phyloP scores from a whole-genome alignment of 2,797 vertebrate species.

The Darevskia nairensis region DNA sequence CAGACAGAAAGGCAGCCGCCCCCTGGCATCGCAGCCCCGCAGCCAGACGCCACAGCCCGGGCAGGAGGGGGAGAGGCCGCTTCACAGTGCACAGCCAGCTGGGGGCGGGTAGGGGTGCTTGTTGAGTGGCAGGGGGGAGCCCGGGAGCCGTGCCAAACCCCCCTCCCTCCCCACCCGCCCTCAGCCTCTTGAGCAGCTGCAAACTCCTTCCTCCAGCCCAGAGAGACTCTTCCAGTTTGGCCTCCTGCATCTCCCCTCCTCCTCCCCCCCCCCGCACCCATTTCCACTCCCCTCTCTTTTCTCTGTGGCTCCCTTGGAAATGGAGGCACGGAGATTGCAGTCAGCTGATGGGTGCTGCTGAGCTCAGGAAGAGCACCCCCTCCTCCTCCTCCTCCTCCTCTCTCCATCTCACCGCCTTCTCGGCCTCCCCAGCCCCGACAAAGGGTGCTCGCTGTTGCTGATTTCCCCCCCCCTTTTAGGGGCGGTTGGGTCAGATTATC shows the following conservation, averaged over 20 bases:
- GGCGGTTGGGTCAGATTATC: not conserved
- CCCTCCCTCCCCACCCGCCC: not conserved
- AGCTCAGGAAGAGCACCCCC: too few species aligned
- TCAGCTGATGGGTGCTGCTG: not conserved
- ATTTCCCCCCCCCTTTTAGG: too few species aligned
- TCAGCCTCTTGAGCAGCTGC: not conserved
- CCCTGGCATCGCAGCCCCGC: constrained; percentile 18
- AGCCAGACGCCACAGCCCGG: constrained; percentile 36
- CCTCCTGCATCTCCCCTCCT: too few species aligned
- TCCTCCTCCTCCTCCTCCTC: too few species aligned
- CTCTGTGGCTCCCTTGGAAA: not conserved
- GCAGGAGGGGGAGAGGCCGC: not conserved
- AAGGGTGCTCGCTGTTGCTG: not conserved
- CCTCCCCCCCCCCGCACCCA: not conserved
- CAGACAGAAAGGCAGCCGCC: not conserved
- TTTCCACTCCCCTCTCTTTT: too few species aligned
- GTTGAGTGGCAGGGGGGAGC: not conserved
- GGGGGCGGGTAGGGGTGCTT: constrained; percentile 33
- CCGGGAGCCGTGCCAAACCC: not conserved
- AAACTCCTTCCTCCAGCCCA: not conserved
- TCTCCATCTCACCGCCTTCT: not conserved
- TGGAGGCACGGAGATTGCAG: not conserved
- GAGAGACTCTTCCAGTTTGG: not conserved
- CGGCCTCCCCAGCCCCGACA: not conserved
- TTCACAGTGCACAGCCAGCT: not conserved